Percentiles rank a stretch among this genome's conserved stretches.
phyloP scores from a whole-genome alignment of 2,113 vertebrate species.

The Caloenas nicobarica region DNA sequence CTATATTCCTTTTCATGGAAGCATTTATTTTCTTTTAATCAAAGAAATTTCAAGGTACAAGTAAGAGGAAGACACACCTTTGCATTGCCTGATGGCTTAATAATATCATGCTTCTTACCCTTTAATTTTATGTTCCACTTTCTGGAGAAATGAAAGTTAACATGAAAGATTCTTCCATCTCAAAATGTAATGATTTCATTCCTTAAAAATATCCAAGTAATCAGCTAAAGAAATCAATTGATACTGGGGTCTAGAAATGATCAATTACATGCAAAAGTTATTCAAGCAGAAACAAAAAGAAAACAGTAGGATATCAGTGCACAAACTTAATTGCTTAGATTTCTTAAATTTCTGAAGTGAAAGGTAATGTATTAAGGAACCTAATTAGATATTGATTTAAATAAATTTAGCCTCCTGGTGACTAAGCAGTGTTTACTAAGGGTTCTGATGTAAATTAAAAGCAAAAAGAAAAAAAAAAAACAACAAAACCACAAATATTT shows the following conservation, averaged over 20 bases:
- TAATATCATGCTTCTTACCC: background rate
- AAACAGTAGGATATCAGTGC: background rate
- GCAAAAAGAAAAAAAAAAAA: background rate
- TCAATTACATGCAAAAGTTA: constrained; percentile 6
- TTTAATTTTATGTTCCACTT: background rate
- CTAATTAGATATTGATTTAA: constrained; percentile 69
- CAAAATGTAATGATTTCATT: constrained; percentile 1
- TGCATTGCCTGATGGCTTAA: background rate
- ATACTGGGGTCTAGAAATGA: constrained; percentile 5
- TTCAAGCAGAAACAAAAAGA: constrained; percentile 18
- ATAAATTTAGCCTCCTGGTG: constrained; percentile 44
- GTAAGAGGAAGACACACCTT: background rate
- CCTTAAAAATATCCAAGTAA: background rate
- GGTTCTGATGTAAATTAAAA: constrained; percentile 44
- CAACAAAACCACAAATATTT: background rate
- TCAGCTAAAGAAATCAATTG: constrained; percentile 19
- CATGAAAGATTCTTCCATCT: background rate
- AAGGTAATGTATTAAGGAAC: constrained; percentile 51
- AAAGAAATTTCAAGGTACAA: background rate
- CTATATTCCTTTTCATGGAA: background rate
- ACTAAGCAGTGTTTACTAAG: constrained; percentile 26
- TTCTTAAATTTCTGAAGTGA: constrained; percentile 56
- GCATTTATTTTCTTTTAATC: background rate
- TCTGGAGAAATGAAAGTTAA: background rate
- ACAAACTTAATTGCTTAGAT: constrained; percentile 49